Conservation (phyloP, 1,140 invertebrate genomes). For the Acyrthosiphon pisum region DNA sequence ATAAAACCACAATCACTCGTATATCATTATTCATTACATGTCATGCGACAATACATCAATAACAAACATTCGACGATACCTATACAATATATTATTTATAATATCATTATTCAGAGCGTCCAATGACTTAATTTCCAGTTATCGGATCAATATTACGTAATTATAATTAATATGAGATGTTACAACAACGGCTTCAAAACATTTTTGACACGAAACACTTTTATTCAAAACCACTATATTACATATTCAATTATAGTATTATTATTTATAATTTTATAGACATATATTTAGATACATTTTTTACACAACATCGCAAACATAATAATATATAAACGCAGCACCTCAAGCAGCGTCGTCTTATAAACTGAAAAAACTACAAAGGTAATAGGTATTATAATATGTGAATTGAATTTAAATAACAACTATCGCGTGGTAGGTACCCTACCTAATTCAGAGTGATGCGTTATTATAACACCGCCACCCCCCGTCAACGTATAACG, state of each 20-base stretch:
- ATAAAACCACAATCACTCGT: neutral
- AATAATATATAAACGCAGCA: neutral
- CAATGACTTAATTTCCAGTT: constrained; percentile 6
- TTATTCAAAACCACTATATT: neutral
- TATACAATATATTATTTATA: neutral
- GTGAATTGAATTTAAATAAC: too few species aligned
- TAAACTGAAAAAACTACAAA: neutral
- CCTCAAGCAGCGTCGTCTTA: neutral
- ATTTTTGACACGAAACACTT: neutral
- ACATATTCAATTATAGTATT: neutral
- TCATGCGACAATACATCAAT: neutral
- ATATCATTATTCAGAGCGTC: neutral
- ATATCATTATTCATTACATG: neutral
- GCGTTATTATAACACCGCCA: neutral
- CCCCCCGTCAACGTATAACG: neutral
- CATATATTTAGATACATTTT: neutral
- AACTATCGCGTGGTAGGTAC: too few species aligned
- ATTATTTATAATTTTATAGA: neutral
- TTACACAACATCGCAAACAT: neutral
- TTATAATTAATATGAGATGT: neutral
- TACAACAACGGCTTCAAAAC: neutral
- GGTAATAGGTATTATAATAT: too few species aligned
- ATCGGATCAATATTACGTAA: neutral
- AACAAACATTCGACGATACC: neutral
- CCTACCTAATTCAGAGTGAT: neutral